Conservation (phyloP, 1,140 invertebrate species). For the Hylyphantes graminicola region DNA sequence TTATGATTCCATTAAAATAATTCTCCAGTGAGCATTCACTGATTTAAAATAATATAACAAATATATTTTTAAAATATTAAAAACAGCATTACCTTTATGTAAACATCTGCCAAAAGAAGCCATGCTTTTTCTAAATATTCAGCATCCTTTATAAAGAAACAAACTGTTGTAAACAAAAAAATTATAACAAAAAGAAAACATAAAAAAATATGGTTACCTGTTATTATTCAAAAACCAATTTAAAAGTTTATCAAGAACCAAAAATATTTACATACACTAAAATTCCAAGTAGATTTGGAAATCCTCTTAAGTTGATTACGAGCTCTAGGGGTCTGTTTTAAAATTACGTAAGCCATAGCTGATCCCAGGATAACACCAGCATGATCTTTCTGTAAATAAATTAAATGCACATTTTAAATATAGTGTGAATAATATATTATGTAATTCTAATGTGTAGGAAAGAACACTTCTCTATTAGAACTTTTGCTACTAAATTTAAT, state of each 20-base stretch:
- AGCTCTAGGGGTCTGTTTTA: constrained; percentile 89
- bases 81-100: constrained; percentile 74
- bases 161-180: not conserved
- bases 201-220: not conserved
- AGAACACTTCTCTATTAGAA: no score
- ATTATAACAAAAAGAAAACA: not conserved
- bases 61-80: constrained; percentile 1
- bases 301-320: constrained; percentile 93
- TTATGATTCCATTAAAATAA: not conserved
- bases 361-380: constrained; percentile 90
- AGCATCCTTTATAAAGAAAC: constrained; percentile 75
- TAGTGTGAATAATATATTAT: no score
- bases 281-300: constrained; percentile 87
- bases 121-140: constrained; percentile 96
- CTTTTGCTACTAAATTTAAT: no score
- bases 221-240: no score
- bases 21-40: not conserved
- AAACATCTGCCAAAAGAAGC: constrained; percentile 91
- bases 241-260: not conserved
- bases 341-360: constrained; percentile 82
- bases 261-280: constrained; percentile 71
- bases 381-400: constrained; percentile 72
- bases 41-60: not conserved
- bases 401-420: constrained; percentile 64
- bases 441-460: no score